Conservation (phyloP, 2,888 invertebrate genomes). For the Anoplius nigerrimus region DNA sequence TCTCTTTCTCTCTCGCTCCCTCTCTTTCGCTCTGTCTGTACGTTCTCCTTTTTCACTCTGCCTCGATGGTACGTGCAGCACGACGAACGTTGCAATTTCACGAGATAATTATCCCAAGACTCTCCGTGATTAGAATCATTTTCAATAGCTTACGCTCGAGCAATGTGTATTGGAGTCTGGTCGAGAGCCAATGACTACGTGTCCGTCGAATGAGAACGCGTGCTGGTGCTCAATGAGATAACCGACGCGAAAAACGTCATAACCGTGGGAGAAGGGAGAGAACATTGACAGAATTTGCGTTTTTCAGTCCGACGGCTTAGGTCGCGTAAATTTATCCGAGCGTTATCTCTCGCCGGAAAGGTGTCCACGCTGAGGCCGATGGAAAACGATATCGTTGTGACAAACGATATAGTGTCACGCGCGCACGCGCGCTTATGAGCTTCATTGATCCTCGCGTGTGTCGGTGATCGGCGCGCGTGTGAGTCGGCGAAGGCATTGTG, state of each 20-base stretch:
- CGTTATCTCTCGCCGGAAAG: conserved; percentile 11
- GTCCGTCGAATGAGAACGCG: too few relatives aligned
- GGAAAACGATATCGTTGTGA: conserved; percentile 46
- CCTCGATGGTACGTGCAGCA: too few relatives aligned
- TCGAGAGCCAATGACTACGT: too few relatives aligned
- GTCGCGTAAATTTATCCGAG: conserved; percentile 14
- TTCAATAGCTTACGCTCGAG: too few relatives aligned
- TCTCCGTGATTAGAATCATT: too few relatives aligned
- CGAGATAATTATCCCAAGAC: too few relatives aligned
- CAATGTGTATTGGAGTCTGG: too few relatives aligned
- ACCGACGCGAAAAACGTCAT: neutral
- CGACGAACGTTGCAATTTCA: too few relatives aligned
- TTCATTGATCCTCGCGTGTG: conserved; percentile 43
- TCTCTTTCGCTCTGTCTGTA: too few relatives aligned
- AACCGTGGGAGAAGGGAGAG: neutral
- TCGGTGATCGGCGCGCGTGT: conserved; percentile 22
- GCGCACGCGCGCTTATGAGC: conserved; percentile 29
- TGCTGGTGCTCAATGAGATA: too few relatives aligned
- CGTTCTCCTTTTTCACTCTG: too few relatives aligned
- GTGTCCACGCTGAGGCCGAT: conserved; percentile 38
- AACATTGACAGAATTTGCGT: neutral
- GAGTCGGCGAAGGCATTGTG: conserved; percentile 27
- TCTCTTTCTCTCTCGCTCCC: too few relatives aligned
- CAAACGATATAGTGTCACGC: conserved; percentile 38
- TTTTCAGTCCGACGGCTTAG: conserved; percentile 14